These are phyloP conservation scores for Mycalesis mineus DNA, from an alignment of 2,888 invertebrate genomes.

Conservation along the genomic window DNA sequence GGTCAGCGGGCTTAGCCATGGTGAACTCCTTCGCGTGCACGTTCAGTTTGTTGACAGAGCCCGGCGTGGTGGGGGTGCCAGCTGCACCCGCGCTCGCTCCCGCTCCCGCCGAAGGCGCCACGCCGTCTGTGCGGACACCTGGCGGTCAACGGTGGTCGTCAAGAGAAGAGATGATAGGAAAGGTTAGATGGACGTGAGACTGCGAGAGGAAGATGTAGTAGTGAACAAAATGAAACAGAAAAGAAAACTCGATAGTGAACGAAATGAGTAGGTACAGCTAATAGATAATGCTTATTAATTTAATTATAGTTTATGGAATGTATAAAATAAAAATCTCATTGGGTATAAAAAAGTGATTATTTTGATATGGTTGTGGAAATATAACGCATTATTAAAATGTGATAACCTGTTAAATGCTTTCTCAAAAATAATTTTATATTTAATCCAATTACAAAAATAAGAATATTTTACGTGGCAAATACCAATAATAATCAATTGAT, in stretches of 20 bases:
- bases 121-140: slow-evolving; percentile 81
- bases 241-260: background rate
- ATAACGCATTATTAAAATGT: no score
- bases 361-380: no score
- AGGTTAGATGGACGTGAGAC: slow-evolving; percentile 39
- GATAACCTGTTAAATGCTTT: no score
- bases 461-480: no score
- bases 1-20: slow-evolving; percentile 82
- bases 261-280: no score
- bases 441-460: no score
- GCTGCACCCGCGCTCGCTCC: slow-evolving; percentile 42
- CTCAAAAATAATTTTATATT: no score
- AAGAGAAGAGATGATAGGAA: slow-evolving; percentile 71
- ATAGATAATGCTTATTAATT: no score
- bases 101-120: slow-evolving; percentile 51
- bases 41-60: slow-evolving; percentile 82
- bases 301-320: no score
- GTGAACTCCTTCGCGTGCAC: slow-evolving; percentile 94
- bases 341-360: no score
- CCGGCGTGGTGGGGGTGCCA: slow-evolving; percentile 41
- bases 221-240: background rate
- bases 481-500: no score
- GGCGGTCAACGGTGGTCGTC: slow-evolving; percentile 68
- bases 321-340: no score
- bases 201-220: slow-evolving; percentile 2